Base-by-base conservation (phyloP, 35 echinoderm and acorn worm genomes). In the Heliocidaris erythrogramma region DNA sequence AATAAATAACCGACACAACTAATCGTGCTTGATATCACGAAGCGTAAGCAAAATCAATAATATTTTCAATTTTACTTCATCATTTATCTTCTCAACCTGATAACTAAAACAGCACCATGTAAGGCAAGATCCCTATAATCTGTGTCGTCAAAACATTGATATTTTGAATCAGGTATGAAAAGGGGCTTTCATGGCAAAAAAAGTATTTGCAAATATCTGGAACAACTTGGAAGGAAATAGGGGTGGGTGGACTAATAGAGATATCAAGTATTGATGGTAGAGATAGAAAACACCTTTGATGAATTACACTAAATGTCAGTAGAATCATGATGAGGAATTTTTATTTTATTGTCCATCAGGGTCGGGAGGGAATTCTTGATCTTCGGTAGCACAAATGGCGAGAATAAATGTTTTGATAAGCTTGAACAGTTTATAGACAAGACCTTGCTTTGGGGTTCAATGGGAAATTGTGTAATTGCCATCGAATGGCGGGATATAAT, bases 381-480 rank as follows among this genome's bases (percentile, higher is more conserved):
- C 65, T 78, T n/a, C 65, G 27, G 7, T 6, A n/a, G 7, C 65
- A 78, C 21, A 89, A 48, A 89, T 89, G 87, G 24, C 87, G 87
- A 9, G 87, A 89, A 89, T 89, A 89, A 89, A 89, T 89, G 24
- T 89, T 89, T 89, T 21, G 87, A 89, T 89, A 89, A 13, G 21
- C 87, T 18, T 32, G 47, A 89, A 48, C 32, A 18, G 47, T 89
- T 32, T 89, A 78, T 7, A 78, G 65, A 78, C 27, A 4, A 48
- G 47, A 89, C 87, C 87, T 89, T 89, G 87, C 87, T 47, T 30
- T 48, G 17, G 30, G 87, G 87, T 89, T 89, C 31, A 89, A 89
- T 5, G 32, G 87, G 87, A 89, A 89, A 89, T 89, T 89, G 87
- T 89, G 12, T 89, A 89, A 89, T 89, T 89, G 87, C 47, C 87